These are phyloP conservation scores for Steatornis caripensis DNA, from an alignment of 2,113 vertebrate genomes.

Conservation along the genomic window DNA sequence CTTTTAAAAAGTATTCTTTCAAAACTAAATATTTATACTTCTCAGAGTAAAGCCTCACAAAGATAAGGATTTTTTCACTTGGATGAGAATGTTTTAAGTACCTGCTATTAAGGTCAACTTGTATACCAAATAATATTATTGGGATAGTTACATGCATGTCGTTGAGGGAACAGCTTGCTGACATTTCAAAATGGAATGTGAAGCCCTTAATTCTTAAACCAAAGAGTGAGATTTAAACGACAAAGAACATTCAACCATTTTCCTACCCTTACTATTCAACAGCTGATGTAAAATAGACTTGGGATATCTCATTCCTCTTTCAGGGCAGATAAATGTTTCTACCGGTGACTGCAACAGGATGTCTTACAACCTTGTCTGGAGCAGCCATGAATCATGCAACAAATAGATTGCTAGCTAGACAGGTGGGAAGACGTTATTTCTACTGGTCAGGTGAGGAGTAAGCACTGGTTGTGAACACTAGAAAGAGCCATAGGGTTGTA, in stretches of 20 bases:
- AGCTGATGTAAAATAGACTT: neutral
- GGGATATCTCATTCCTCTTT: neutral
- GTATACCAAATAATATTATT: neutral
- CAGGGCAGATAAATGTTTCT: neutral
- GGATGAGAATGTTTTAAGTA: neutral
- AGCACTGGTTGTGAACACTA: neutral
- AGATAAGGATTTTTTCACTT: neutral
- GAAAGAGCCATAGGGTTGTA: neutral
- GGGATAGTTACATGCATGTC: neutral
- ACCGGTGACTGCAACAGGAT: neutral
- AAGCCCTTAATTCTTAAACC: neutral
- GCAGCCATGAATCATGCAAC: fast-evolving
- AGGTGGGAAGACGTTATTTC: neutral
- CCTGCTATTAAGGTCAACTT: neutral
- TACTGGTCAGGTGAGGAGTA: neutral
- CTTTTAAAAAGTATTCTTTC: neutral
- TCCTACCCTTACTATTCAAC: neutral
- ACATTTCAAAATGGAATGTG: neutral
- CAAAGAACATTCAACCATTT: neutral
- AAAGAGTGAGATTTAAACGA: neutral
- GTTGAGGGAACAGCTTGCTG: neutral
- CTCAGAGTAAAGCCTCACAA: neutral
- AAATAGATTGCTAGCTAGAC: neutral
- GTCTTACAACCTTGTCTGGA: neutral
- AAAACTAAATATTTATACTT: slow-evolving; percentile 15